Conservation (phyloP, 2,797 vertebrate genomes). For the Chiroxiphia lanceolata region DNA sequence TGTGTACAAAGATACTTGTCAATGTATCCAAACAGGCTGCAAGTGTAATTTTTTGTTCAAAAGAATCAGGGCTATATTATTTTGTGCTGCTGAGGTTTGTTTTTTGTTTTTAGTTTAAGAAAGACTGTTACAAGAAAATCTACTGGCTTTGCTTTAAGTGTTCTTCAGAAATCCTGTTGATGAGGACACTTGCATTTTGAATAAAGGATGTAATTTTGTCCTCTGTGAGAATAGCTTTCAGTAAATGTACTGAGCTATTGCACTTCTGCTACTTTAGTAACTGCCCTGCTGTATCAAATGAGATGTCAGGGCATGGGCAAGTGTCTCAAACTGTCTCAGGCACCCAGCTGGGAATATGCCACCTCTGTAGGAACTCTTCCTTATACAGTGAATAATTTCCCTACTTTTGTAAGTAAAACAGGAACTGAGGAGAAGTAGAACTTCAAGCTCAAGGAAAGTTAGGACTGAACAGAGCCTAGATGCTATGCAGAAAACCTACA, state of each 20-base stretch:
- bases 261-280: not conserved
- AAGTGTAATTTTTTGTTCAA: not conserved
- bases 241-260: not conserved
- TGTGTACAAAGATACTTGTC: not conserved
- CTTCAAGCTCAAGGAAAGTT: not conserved
- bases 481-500: not conserved
- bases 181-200: not conserved
- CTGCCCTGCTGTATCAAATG: not conserved
- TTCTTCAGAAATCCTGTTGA: not conserved
- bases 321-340: not conserved
- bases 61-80: not conserved
- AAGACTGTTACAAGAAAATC: not conserved
- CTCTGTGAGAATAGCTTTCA: fast-evolving
- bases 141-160: not conserved
- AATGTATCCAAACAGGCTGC: not conserved
- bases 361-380: not conserved
- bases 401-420: not conserved
- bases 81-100: not conserved
- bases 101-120: not conserved
- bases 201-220: not conserved
- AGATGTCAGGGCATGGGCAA: not conserved
- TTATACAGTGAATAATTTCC: not conserved
- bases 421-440: not conserved
- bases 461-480: not conserved
- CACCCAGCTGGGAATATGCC: not conserved